A percentile compares a stretch with the other conserved stretches of the same genome.
phyloP scores from a whole-genome alignment of 1,140 invertebrate species.

The Drosophila setifemur region DNA sequence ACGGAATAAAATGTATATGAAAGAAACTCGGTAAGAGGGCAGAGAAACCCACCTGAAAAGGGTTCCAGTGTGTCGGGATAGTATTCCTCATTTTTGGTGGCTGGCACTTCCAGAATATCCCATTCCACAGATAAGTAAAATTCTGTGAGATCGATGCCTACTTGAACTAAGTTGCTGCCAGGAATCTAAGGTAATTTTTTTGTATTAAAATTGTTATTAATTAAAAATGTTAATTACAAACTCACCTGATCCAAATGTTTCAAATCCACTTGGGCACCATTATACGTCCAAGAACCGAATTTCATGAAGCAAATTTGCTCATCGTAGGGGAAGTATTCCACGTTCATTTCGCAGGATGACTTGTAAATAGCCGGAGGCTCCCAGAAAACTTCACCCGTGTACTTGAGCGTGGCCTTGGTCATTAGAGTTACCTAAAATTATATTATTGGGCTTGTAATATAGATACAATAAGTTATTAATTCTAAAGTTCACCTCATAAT shows the following conservation, averaged over 20 bases:
- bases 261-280: slow-evolving; percentile 93
- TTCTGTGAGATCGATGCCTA: slow-evolving; percentile 94
- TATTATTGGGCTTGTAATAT: background rate
- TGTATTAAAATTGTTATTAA: background rate
- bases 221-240: background rate
- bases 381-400: slow-evolving; percentile 96
- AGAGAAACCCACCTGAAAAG: slow-evolving; percentile 87
- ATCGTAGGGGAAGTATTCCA: slow-evolving; percentile 98
- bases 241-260: slow-evolving; percentile 90
- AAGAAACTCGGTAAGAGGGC: background rate
- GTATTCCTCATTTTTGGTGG: slow-evolving; percentile 94
- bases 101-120: slow-evolving; percentile 95
- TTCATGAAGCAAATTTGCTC: slow-evolving; percentile 97
- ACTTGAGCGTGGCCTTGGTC: slow-evolving; percentile 96
- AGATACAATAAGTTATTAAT: no score
- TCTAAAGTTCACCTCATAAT: slow-evolving; percentile 89
- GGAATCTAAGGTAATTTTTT: no score
- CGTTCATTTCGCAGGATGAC: slow-evolving; percentile 97
- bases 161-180: slow-evolving; percentile 90
- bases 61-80: slow-evolving; percentile 93
- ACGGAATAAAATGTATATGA: background rate
- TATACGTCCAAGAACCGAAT: slow-evolving; percentile 98
- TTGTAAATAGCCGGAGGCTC: slow-evolving; percentile 99
- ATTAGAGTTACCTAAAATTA: slow-evolving; percentile 91
- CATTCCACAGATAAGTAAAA: slow-evolving; percentile 97